phyloP scores from a whole-genome alignment of 2,113 vertebrate species.

The Leiothrix lutea region DNA sequence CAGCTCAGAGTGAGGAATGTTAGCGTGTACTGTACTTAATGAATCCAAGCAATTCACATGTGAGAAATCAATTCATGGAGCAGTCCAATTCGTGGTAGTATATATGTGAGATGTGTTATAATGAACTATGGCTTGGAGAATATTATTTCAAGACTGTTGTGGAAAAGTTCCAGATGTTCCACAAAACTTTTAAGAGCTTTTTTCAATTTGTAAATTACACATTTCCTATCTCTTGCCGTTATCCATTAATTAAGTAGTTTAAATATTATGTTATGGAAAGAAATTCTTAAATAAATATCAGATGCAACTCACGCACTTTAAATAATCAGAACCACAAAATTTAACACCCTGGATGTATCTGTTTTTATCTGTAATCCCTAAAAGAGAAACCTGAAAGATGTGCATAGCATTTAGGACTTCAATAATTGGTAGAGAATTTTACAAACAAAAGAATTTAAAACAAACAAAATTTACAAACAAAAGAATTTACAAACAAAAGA shows the following conservation, averaged over 20 bases:
- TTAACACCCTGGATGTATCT: neutral
- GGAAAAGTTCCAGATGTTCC: conserved; percentile 49
- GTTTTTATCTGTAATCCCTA: neutral
- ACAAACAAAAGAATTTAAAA: neutral
- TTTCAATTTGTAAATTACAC: conserved; percentile 22
- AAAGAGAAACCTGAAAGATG: neutral
- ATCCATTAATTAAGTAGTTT: neutral
- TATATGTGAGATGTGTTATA: neutral
- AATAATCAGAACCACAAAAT: neutral
- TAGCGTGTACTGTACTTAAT: neutral
- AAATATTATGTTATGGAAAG: neutral
- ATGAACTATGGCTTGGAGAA: neutral
- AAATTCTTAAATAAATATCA: neutral
- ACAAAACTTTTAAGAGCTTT: conserved; percentile 33
- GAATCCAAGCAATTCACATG: neutral
- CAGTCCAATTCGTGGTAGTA: neutral
- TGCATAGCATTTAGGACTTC: neutral
- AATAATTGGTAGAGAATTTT: neutral
- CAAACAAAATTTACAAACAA: neutral
- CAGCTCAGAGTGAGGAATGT: neutral
- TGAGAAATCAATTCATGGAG: neutral
- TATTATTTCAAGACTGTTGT: neutral
- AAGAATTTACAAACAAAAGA: neutral
- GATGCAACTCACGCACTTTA: neutral
- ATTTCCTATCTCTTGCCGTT: neutral